Base-by-base conservation (phyloP, 2,888 invertebrate genomes). In the Fabriciana adippe region DNA sequence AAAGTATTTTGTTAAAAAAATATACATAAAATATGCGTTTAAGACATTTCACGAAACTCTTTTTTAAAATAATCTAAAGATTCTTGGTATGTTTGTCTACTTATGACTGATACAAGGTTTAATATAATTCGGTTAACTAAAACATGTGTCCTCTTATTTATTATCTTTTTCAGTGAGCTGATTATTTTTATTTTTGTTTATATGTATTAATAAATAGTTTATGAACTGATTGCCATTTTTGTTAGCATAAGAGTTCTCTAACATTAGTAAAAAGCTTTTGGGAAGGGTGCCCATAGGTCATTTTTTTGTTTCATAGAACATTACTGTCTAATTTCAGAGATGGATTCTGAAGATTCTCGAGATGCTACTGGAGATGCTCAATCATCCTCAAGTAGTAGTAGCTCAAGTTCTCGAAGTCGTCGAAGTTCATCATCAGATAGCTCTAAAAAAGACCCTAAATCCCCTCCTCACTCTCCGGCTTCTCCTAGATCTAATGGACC, bases 311-410 rank as follows among this genome's bases (percentile, higher is more conserved):
- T 55, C 61, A 61, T 59, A 47, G 35, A 66, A 66, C 16, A 31
- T 56, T n/a, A 21, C 48, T 35, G 59, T 74, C 85, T 85, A 73
- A 79, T 88, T 86, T 71, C 90, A 93, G 92, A 83, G 77, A 94
- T 94, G 94, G 94, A 94, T 83, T 94, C 94, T 21, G 94, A 94
- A 84, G 94, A 94, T 83, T 94, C 94, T 73, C 88, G 90, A 77
- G 94, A 93, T 87, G 93, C 87, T 76, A 79, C 81, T 77, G 83
- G 86, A 76, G 83, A 88, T 82, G 85, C 82, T 76, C 86, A 83
- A 69, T 86, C 92, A 74, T 88, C 93, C 75, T 89, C 92, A 71
- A 91, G 91, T 83, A 90, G 91, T 81, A 92, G 92, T 85, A 92
- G 92, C 75, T 87, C 92, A 69, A 88, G 87, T 76, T 92, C 91